Percentiles rank a stretch among this genome's conserved stretches.
phyloP scores from a whole-genome alignment of 2,797 vertebrate genomes.

The Lutjanus argentimaculatus region DNA sequence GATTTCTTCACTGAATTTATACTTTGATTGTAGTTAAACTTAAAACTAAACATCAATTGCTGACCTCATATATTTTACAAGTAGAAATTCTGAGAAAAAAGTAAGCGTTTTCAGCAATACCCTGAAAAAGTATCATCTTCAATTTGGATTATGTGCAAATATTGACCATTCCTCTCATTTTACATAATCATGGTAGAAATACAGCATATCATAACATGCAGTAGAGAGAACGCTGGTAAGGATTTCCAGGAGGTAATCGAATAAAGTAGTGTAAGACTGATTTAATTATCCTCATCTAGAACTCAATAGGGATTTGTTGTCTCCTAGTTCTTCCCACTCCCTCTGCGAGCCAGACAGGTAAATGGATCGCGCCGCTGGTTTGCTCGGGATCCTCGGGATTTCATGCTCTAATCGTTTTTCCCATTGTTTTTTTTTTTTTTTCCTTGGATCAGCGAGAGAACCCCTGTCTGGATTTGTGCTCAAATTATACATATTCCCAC shows the following conservation, averaged over 20 bases:
- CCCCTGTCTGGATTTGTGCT: background rate
- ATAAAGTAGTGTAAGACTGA: constrained; percentile 14
- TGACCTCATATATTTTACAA: too few relatives aligned
- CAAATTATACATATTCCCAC: constrained; percentile 27
- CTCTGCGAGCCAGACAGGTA: constrained; percentile 23
- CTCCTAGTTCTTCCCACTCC: constrained; percentile 14
- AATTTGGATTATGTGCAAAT: background rate
- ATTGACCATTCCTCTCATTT: background rate
- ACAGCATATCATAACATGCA: background rate
- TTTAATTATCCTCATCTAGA: constrained; percentile 31
- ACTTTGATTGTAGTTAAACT: too few relatives aligned
- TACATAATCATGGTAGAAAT: background rate
- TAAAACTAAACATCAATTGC: too few relatives aligned
- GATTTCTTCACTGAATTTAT: too few relatives aligned
- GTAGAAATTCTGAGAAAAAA: too few relatives aligned
- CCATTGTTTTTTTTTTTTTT: background rate
- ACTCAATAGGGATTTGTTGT: constrained; percentile 28
- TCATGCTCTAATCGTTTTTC: constrained; percentile 4
- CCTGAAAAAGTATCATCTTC: too few relatives aligned
- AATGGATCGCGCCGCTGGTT: constrained; percentile 35
- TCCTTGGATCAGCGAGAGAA: background rate
- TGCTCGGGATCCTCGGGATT: constrained; percentile 25
- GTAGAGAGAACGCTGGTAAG: background rate
- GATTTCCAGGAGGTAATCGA: background rate
- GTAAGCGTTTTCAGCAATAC: too few relatives aligned